Evolutionary conservation across 2,113 vertebrate genomes (phyloP).

Genomic region (Chamaea fasciata): DNA sequence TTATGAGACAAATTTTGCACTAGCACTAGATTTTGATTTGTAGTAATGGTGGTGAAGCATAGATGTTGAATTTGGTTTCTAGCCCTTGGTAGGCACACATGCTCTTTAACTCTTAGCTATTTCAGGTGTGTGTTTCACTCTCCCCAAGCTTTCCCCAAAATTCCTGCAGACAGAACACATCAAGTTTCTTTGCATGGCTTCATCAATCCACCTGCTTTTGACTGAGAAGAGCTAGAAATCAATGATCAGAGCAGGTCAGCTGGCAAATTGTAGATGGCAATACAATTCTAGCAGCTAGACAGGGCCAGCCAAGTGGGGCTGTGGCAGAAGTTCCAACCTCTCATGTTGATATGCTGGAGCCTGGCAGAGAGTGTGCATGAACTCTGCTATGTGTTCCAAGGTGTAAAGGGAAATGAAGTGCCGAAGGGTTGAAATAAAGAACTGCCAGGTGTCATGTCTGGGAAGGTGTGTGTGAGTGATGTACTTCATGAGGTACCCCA

Average conservation of each 20-base stretch:
- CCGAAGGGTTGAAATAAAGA: neutral
- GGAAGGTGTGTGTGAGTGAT: neutral
- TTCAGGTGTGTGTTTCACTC: neutral
- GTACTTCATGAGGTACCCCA: neutral
- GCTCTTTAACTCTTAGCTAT: neutral
- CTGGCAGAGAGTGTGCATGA: neutral
- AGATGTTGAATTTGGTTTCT: neutral
- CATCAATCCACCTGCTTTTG: neutral
- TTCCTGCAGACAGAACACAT: neutral
- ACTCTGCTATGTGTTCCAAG: neutral
- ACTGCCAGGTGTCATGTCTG: neutral
- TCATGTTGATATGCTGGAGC: neutral
- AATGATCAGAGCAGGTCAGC: neutral
- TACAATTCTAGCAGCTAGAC: neutral
- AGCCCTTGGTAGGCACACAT: neutral
- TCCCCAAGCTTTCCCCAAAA: neutral
- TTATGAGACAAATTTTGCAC: neutral
- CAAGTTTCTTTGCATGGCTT: neutral
- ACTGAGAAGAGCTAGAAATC: neutral
- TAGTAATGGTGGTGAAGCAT: neutral
- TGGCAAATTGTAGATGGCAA: neutral
- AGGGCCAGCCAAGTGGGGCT: neutral
- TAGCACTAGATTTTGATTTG: neutral
- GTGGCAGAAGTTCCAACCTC: neutral
- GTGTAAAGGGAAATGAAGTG: neutral